phyloP scores from a whole-genome alignment of 2,113 vertebrate species.

The Tragulus kanchil region DNA sequence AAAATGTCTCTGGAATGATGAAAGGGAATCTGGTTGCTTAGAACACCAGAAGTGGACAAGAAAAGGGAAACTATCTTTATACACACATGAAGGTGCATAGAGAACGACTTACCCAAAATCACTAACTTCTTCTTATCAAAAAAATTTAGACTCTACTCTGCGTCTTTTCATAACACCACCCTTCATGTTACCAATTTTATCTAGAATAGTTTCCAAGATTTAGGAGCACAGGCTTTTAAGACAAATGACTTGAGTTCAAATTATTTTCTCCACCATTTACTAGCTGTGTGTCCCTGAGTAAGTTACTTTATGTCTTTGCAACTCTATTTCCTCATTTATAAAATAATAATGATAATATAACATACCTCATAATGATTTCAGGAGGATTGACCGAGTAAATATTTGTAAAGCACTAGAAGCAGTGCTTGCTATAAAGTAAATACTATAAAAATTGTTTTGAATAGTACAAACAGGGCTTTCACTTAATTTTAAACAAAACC shows the following conservation, averaged over 20 bases:
- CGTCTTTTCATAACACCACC: background rate
- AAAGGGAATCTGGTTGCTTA: background rate
- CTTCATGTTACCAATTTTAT: background rate
- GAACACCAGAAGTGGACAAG: background rate
- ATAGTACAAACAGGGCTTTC: background rate
- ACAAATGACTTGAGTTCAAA: background rate
- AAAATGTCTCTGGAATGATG: background rate
- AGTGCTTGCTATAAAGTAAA: background rate
- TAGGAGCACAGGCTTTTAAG: background rate
- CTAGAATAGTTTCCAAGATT: background rate
- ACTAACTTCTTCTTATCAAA: background rate
- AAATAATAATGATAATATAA: background rate
- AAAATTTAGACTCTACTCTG: background rate
- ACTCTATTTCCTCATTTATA: background rate
- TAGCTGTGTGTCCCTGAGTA: background rate
- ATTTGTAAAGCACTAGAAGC: background rate
- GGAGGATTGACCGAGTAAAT: background rate
- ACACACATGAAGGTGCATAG: background rate
- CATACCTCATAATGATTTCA: background rate
- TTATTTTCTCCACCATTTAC: background rate
- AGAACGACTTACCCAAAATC: background rate
- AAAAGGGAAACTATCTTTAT: background rate
- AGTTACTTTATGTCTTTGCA: background rate
- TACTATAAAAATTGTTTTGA: slow-evolving; percentile 30
- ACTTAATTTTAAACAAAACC: background rate